Evolutionary conservation across 1,140 invertebrate species (phyloP), one percentile per base, ranked within the genome.

Genomic region (Antheraea mylitta): DNA sequence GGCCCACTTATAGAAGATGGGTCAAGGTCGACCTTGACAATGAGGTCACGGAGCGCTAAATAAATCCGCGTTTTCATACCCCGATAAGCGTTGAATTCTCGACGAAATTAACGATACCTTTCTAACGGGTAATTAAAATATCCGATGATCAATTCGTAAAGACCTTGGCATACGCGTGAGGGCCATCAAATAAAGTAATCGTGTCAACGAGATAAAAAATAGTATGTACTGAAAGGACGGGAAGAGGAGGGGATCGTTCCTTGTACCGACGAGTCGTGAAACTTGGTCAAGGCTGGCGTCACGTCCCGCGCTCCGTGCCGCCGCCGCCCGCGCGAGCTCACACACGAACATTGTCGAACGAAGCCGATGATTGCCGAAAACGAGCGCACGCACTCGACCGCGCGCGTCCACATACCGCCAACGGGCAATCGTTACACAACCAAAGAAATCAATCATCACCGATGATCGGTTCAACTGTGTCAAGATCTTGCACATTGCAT

Each of bases 231-330:
- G 85, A 91, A 90, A 90, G 83, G 87, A 89, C 84, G 86, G 87
- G 87, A 90, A 89, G 87, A 89, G 87, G 89, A 88, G 89, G 89
- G 89, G 89, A 90, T 83, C 82, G 81, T 85, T 89, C 82, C 86
- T 89, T 89, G 87, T 89, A 85, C 82, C 81, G 87, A 89, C 83
- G 89, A 88, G 81, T 81, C 85, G 83, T 89, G 87, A 91, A 91
- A 91, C 89, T 91, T 91, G 89, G 89, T 91, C 89, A 91, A 91
- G 89, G 89, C 87, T 87, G 83, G 74, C 75, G 61, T 71, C 79
- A 80, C 81, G 76, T 78, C 68, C 76, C 75, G 66, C 81, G 37
- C 64, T 67, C 77, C 75, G 59, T 74, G 67, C 71, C 70, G 8
- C 68, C 71, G 36, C 60, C 72, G 67, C 67, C 76, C 80, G 83